A percentile compares a stretch with the other conserved stretches of the same genome.
These are phyloP conservation scores for Gymnothorax javanicus DNA, from an alignment of 2,797 vertebrate species.

Conservation along the genomic window DNA sequence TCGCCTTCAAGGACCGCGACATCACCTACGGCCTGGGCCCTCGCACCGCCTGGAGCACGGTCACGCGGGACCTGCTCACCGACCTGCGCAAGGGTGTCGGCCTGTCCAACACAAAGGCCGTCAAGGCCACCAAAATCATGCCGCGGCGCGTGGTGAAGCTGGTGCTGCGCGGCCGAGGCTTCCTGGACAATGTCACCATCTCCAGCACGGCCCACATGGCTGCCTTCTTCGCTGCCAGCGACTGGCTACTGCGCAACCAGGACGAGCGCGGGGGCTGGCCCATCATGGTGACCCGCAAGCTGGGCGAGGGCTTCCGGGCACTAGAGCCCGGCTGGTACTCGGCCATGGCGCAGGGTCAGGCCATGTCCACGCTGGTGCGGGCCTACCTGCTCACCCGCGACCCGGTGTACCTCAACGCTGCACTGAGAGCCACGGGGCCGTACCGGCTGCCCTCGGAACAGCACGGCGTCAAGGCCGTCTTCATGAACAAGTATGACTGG, in stretches of 20 bases:
- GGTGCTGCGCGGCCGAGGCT: constrained; percentile 81
- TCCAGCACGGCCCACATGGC: constrained; percentile 93
- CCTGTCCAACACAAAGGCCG: constrained; percentile 96
- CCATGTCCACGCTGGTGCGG: constrained; percentile 93
- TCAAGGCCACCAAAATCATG: constrained; percentile 94
- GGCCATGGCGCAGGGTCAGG: constrained; percentile 98
- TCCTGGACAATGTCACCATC: constrained; percentile 90
- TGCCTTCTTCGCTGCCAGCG: constrained; percentile 91
- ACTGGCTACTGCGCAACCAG: constrained; percentile 94
- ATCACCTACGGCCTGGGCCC: constrained; percentile 91
- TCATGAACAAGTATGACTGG: constrained; percentile 95
- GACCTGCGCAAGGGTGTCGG: constrained; percentile 95
- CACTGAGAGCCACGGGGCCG: constrained; percentile 85
- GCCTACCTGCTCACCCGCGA: constrained; percentile 94
- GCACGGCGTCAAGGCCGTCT: constrained; percentile 91
- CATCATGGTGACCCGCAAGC: constrained; percentile 94
- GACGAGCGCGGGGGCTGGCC: constrained; percentile 97
- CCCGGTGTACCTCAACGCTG: constrained; percentile 82
- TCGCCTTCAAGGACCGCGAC: constrained; percentile 84
- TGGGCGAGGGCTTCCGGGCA: constrained; percentile 91
- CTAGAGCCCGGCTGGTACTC: constrained; percentile 98
- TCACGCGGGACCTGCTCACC: constrained; percentile 92
- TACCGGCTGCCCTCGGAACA: constrained; percentile 88
- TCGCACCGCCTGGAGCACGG: constrained; percentile 83
- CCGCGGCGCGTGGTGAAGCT: constrained; percentile 84